A percentile compares a stretch with the other conserved stretches of the same genome.
These are phyloP conservation scores for Scaptodrosophila lebanonensis DNA, from an alignment of 1,140 invertebrate genomes.

Conservation along the genomic window DNA sequence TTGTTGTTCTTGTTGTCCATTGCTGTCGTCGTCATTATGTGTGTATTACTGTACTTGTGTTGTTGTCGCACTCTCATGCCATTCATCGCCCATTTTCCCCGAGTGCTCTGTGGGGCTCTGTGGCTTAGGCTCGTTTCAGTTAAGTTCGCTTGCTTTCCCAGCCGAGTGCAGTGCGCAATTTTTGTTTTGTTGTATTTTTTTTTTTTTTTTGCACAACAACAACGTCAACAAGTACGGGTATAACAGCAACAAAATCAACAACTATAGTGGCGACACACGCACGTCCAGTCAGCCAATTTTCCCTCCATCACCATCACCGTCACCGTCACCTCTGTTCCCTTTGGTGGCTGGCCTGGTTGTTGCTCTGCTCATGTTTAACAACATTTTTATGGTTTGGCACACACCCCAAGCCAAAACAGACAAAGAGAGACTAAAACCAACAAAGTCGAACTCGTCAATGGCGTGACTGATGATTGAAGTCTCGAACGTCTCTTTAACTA, in stretches of 20 bases:
- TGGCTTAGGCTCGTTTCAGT: slow-evolving; percentile 37
- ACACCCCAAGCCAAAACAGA: slow-evolving; percentile 60
- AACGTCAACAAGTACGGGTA: no score
- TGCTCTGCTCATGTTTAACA: slow-evolving; percentile 74
- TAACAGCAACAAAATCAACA: slow-evolving; percentile 14
- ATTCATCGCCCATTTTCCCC: slow-evolving; percentile 5
- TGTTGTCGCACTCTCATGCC: slow-evolving; percentile 6
- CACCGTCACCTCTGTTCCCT: not conserved
- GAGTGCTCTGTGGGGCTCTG: slow-evolving; percentile 11
- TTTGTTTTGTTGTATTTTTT: slow-evolving; percentile 77
- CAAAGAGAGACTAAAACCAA: no score
- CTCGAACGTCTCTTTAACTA: no score
- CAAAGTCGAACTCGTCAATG: slow-evolving; percentile 25
- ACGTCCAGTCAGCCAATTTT: slow-evolving; percentile 46
- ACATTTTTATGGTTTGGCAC: slow-evolving; percentile 77
- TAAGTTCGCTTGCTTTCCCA: slow-evolving; percentile 2
- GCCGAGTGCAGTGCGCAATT: slow-evolving; percentile 53
- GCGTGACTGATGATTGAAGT: no score
- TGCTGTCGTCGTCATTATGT: slow-evolving; percentile 65
- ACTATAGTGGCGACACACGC: slow-evolving; percentile 49
- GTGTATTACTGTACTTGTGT: slow-evolving; percentile 35
- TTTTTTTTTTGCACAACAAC: slow-evolving; percentile 53
- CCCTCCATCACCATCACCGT: slow-evolving; percentile 4
- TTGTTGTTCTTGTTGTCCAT: slow-evolving; percentile 36
- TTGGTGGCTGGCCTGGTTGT: slow-evolving; percentile 26